phyloP scores from a whole-genome alignment of 2,888 invertebrate genomes.

The Morpho deidamia region DNA sequence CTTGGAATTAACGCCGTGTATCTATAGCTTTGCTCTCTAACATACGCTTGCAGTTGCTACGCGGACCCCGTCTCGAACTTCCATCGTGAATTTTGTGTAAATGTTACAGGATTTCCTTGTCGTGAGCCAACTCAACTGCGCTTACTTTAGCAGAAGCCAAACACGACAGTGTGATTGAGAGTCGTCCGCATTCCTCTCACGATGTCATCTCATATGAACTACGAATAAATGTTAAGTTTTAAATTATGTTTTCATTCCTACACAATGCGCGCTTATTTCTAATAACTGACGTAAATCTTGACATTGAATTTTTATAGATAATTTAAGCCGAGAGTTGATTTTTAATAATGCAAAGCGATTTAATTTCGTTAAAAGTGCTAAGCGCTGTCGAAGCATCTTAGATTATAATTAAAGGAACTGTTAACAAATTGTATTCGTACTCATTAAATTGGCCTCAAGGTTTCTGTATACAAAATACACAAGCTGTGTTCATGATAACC shows the following conservation, averaged over 20 bases:
- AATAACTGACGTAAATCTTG: conserved; percentile 21
- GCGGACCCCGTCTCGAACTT: conserved; percentile 45
- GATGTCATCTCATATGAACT: conserved; percentile 54
- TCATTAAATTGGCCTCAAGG: background rate
- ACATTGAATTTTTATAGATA: conserved; percentile 6
- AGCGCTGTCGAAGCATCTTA: conserved; percentile 30
- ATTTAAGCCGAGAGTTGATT: conserved; percentile 4
- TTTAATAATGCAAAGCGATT: conserved; percentile 32
- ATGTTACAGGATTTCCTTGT: conserved; percentile 74
- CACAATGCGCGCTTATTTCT: conserved; percentile 53
- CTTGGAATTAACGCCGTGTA: conserved; percentile 72
- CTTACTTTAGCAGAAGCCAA: conserved; percentile 26
- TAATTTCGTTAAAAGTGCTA: conserved; percentile 26
- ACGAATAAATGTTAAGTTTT: conserved; percentile 67
- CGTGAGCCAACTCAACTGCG: conserved; percentile 43
- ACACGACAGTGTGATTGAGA: conserved; percentile 42
- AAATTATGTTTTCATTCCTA: conserved; percentile 43
- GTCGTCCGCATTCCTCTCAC: conserved; percentile 67
- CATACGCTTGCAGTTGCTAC: conserved; percentile 66
- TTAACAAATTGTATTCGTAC: background rate
- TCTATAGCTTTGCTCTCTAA: conserved; percentile 74
- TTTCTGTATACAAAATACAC: too few species aligned
- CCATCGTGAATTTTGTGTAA: conserved; percentile 66
- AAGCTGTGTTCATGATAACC: too few species aligned
- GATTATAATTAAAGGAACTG: background rate